Percentiles rank a stretch among this genome's conserved stretches.
These are phyloP conservation scores for Carabus problematicus DNA, from an alignment of 2,888 invertebrate species.

Conservation along the genomic window DNA sequence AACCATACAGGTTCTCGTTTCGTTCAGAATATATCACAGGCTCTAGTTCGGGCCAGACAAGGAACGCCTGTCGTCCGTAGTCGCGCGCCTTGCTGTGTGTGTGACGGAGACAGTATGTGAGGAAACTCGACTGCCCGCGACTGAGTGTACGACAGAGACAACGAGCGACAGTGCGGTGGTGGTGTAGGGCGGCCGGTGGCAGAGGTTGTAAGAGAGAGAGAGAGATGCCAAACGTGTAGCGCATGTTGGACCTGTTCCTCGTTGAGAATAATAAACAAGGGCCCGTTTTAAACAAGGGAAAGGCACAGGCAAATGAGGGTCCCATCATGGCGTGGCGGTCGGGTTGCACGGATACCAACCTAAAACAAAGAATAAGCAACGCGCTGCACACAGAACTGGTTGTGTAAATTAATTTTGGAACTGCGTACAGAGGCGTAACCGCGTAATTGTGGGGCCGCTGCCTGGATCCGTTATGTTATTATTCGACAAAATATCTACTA, in stretches of 20 bases:
- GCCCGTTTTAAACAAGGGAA: conserved; percentile 57
- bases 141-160: conserved; percentile 14
- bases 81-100: conserved; percentile 5
- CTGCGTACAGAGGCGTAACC: conserved; percentile 45
- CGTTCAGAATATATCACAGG: conserved; percentile 51
- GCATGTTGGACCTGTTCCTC: conserved; percentile 50
- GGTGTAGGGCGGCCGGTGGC: background rate
- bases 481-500: background rate
- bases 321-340: background rate
- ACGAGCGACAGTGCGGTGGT: conserved; percentile 9
- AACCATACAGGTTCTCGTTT: conserved; percentile 49
- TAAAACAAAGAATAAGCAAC: conserved; percentile 39
- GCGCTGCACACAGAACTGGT: conserved; percentile 53
- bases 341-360: conserved; percentile 13
- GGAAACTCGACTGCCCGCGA: conserved; percentile 35
- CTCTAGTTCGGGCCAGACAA: conserved; percentile 28
- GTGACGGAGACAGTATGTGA: conserved; percentile 28
- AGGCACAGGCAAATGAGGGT: conserved; percentile 52
- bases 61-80: background rate
- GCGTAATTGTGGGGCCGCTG: conserved; percentile 16
- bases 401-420: conserved; percentile 60
- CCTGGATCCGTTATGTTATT: background rate
- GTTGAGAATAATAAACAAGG: conserved; percentile 58
- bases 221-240: background rate
- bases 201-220: background rate